Evolutionary conservation across 2,888 invertebrate genomes (phyloP), one percentile per base, ranked within the genome.

Genomic region (Priocnemis perturbator): DNA sequence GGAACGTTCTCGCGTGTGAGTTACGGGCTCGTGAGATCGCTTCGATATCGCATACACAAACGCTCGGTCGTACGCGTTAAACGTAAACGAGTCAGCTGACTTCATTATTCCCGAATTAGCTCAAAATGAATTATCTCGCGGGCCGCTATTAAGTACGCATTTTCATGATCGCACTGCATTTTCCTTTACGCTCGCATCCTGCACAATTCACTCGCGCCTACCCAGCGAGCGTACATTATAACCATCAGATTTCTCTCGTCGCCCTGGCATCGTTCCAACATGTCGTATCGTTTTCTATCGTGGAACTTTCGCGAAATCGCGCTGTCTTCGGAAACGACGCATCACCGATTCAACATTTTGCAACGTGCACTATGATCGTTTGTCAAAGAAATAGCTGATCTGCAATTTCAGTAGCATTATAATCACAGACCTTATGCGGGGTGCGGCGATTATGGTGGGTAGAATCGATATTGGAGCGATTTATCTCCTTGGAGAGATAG

Each of bases 191-290:
- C 62, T 68, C 48, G 20, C 64, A 66, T 19, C 48, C 62, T 56
- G 47, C 26, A 69, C 72, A 64, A 74, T 78, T 74, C 59, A 78
- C 69, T 64, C 65, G 57, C 37, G 44, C 53, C 52, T 57, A 57
- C 62, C 60, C 21, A 11, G 45, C 59, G 37, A 37, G 60, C 60
- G 62, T 63, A 56, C 71, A 52, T 77, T 74, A 74, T 67, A 71
- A 73, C 64, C 73, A 74, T 74, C 71, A 71, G 71, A 79, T 79
- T 73, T 74, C 71, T 72, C 50, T 60, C 62, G 67, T 23, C 19
- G 19, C 50, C n/a, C 9, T 81, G 81, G 81, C 81, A 63, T 21
- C 52, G 17, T 53, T 79, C 81, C 81, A 81, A 65, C 37, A 9
- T 45, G 47, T 57, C 60, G 74, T 71, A 71, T 68, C 72, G 44